Percentiles rank a stretch among this genome's conserved stretches.
Conservation (phyloP, 2,888 invertebrate genomes). For the Agonopterix arenella region DNA sequence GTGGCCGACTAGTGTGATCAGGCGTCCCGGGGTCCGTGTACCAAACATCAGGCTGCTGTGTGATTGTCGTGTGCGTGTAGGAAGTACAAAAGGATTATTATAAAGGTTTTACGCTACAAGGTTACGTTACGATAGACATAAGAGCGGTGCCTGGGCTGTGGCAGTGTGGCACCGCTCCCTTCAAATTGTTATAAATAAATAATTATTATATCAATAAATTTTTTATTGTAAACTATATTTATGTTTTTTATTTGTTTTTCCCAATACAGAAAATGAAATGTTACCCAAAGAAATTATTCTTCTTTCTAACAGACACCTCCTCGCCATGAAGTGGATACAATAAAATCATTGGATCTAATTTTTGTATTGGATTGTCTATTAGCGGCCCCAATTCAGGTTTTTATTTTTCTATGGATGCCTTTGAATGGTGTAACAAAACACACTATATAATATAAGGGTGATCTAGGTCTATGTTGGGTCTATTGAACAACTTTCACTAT, state of each 20-base stretch:
- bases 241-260: not conserved
- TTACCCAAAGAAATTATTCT: no score
- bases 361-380: no score
- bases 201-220: conserved; percentile 73
- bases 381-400: no score
- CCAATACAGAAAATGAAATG: no score
- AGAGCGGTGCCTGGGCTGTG: conserved; percentile 11
- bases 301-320: no score
- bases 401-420: no score
- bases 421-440: no score
- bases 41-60: conserved; percentile 38
- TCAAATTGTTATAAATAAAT: conserved; percentile 69
- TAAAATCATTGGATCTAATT: no score
- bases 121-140: conserved; percentile 3
- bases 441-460: no score
- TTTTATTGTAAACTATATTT: conserved; percentile 57
- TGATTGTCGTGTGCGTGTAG: conserved; percentile 31
- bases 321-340: no score
- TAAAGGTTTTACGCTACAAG: not conserved
- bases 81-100: conserved; percentile 40
- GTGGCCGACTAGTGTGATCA: not conserved
- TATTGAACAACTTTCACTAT: no score
- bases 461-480: no score
- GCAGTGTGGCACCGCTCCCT: conserved; percentile 24
- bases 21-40: conserved; percentile 29